These are phyloP conservation scores for Amiota mariae DNA, from an alignment of 2,888 invertebrate species.

Conservation along the genomic window DNA sequence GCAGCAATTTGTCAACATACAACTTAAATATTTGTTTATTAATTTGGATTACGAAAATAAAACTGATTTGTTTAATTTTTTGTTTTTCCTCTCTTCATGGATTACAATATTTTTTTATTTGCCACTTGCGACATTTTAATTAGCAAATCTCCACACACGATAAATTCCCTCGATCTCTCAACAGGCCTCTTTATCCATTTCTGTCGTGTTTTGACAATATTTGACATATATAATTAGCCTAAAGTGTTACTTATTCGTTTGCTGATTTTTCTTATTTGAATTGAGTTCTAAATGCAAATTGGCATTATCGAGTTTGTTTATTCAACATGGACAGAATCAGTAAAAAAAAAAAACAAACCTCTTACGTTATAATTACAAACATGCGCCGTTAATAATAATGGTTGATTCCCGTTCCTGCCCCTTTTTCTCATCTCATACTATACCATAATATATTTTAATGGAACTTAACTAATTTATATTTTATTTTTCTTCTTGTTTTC, in stretches of 20 bases:
- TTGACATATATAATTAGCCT: not conserved
- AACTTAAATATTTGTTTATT: conserved; percentile 15
- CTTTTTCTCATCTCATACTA: no score
- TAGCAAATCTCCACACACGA: not conserved
- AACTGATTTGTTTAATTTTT: no score
- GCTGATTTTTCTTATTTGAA: conserved; percentile 15
- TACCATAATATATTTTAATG: no score
- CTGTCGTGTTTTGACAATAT: not conserved
- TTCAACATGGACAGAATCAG: not conserved
- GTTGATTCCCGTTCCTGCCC: no score
- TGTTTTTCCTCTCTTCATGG: no score
- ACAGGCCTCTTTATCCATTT: not conserved
- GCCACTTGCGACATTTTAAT: conserved; percentile 25
- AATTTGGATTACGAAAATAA: conserved; percentile 15
- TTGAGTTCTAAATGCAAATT: conserved; percentile 7
- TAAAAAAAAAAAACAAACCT: no score
- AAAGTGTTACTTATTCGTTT: not conserved
- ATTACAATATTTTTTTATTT: conserved; percentile 11
- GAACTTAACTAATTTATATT: conserved; percentile 7
- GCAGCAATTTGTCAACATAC: not conserved
- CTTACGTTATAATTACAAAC: not conserved
- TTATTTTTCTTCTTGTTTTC: not conserved
- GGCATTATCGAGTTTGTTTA: conserved; percentile 11
- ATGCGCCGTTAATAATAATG: conserved; percentile 8
- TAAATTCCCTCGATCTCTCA: no score